Conservation (phyloP, 2,113 vertebrate genomes). For the Tetrao urogallus region DNA sequence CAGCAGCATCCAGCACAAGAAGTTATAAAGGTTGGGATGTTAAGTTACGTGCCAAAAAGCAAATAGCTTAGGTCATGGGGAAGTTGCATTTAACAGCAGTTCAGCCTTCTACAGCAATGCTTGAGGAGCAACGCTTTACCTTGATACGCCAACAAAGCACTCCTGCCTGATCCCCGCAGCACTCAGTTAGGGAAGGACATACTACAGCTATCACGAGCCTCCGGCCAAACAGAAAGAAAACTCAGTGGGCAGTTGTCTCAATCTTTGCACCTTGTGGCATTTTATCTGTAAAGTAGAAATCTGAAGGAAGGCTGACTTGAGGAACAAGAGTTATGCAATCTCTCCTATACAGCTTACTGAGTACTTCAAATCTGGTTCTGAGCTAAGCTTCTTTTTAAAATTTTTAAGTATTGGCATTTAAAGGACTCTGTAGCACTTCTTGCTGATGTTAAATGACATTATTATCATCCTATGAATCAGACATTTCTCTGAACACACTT, state of each 20-base stretch:
- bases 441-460: not conserved
- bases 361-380: not conserved
- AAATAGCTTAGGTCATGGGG: not conserved
- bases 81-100: not conserved
- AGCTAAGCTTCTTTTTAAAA: not conserved
- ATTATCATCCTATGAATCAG: not conserved
- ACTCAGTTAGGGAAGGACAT: not conserved
- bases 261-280: not conserved
- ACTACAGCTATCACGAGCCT: not conserved
- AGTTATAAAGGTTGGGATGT: not conserved
- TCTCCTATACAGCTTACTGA: not conserved
- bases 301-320: not conserved
- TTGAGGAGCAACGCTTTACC: not conserved
- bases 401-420: not conserved
- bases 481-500: not conserved
- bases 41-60: not conserved
- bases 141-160: not conserved
- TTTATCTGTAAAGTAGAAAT: not conserved
- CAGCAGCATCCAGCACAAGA: fast-evolving
- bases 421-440: not conserved
- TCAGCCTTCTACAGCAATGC: not conserved
- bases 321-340: not conserved
- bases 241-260: not conserved
- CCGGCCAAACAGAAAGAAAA: not conserved
- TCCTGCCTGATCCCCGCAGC: not conserved